phyloP scores from a whole-genome alignment of 2,888 invertebrate genomes.

The Lasioglossum villosulum region DNA sequence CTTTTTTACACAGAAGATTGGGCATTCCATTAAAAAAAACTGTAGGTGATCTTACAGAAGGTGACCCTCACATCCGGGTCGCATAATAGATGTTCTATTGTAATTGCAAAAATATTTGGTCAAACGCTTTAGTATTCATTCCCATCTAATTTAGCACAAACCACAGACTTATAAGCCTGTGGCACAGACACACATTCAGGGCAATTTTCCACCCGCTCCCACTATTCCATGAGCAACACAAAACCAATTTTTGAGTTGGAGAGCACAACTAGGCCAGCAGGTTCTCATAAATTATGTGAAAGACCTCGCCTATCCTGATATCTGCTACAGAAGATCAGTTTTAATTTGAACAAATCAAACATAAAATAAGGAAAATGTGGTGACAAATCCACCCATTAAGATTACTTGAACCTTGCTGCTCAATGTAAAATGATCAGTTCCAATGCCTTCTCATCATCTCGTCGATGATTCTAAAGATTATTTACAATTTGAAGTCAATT shows the following conservation, averaged over 20 bases:
- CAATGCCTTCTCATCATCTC: neutral
- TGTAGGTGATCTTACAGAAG: too few relatives aligned
- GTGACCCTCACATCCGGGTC: neutral
- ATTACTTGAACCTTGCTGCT: neutral
- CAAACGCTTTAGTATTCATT: neutral
- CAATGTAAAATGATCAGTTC: neutral
- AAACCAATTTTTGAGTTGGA: neutral
- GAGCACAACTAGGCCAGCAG: neutral
- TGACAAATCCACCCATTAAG: neutral
- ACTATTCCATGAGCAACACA: neutral
- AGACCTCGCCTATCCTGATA: neutral
- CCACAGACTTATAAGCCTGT: neutral
- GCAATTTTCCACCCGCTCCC: neutral
- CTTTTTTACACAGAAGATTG: too few relatives aligned
- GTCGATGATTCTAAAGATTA: slow-evolving; percentile 33
- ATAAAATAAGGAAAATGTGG: neutral
- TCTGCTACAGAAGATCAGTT: neutral
- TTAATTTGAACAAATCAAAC: neutral
- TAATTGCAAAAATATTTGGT: neutral
- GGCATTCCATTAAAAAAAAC: too few relatives aligned
- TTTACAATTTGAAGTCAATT: slow-evolving; percentile 54
- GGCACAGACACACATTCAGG: neutral
- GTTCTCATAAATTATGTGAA: neutral
- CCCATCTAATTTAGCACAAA: neutral
- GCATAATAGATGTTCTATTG: neutral